Conservation (phyloP, 2,797 vertebrate genomes). For the Acanthornis magna region DNA sequence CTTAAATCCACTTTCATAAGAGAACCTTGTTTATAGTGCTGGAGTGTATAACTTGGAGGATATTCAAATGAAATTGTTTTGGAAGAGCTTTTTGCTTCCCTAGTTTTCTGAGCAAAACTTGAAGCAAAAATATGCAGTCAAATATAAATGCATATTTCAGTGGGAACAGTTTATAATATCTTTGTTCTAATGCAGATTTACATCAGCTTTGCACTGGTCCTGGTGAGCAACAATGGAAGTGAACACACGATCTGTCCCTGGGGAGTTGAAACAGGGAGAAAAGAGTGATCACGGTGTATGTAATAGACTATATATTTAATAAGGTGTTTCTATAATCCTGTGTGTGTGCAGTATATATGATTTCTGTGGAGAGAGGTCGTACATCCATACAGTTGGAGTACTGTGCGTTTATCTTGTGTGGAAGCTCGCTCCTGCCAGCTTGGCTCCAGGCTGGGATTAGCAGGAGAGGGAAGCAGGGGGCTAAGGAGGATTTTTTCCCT, state of each 20-base stretch:
- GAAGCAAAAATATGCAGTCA: background rate
- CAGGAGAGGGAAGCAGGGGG: too few relatives aligned
- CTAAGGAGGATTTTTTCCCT: background rate
- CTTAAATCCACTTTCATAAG: background rate
- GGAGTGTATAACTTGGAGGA: conserved; percentile 22
- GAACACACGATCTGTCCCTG: background rate
- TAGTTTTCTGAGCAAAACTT: background rate
- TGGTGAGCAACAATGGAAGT: too few relatives aligned
- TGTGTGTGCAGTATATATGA: background rate
- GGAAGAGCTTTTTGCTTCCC: background rate
- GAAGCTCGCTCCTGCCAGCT: background rate
- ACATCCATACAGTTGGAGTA: background rate
- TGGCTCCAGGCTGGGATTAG: background rate
- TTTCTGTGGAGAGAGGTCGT: background rate
- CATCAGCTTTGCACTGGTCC: background rate
- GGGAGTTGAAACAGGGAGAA: background rate
- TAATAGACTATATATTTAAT: background rate
- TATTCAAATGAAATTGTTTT: conserved; percentile 25
- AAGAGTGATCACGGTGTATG: background rate
- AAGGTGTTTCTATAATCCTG: background rate
- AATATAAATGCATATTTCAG: background rate
- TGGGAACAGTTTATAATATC: background rate
- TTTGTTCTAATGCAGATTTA: background rate
- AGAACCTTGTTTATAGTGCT: background rate
- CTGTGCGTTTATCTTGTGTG: background rate